These are phyloP conservation scores for Erynnis tages DNA, from an alignment of 2,888 invertebrate species.

Conservation along the genomic window DNA sequence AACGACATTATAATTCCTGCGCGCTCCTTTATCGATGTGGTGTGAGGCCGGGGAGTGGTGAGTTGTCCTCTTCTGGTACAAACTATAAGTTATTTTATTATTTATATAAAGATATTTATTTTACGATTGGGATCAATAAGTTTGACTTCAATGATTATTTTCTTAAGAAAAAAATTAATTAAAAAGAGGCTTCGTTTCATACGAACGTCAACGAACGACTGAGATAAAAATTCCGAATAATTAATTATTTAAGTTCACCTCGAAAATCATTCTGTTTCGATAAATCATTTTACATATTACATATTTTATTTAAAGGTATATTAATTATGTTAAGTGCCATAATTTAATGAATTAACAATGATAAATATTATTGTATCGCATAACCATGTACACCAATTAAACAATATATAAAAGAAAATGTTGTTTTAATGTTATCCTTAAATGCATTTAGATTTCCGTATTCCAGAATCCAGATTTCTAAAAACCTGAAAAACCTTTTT, in stretches of 20 bases:
- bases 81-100: conserved; percentile 70
- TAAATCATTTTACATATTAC: conserved; percentile 54
- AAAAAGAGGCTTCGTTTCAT: conserved; percentile 67
- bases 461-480: no score
- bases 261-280: conserved; percentile 54
- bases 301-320: conserved; percentile 63
- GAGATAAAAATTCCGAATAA: conserved; percentile 77
- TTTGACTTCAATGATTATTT: conserved; percentile 74
- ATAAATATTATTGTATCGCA: conserved; percentile 77
- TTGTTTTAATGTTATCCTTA: conserved; percentile 49
- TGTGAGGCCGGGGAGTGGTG: conserved; percentile 52
- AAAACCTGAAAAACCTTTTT: no score
- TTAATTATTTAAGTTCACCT: conserved; percentile 57
- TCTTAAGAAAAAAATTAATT: conserved; percentile 56
- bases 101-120: conserved; percentile 68
- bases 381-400: conserved; percentile 82
- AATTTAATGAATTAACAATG: conserved; percentile 80
- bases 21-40: conserved; percentile 66
- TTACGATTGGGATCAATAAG: conserved; percentile 76
- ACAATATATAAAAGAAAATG: conserved; percentile 63
- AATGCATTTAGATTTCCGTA: neutral
- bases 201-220: conserved; percentile 78
- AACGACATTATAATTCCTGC: conserved; percentile 69
- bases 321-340: conserved; percentile 80
- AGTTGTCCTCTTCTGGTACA: conserved; percentile 76